Base-by-base conservation (phyloP, 2,797 vertebrate species). In the Sebastiscus albofasciatus region DNA sequence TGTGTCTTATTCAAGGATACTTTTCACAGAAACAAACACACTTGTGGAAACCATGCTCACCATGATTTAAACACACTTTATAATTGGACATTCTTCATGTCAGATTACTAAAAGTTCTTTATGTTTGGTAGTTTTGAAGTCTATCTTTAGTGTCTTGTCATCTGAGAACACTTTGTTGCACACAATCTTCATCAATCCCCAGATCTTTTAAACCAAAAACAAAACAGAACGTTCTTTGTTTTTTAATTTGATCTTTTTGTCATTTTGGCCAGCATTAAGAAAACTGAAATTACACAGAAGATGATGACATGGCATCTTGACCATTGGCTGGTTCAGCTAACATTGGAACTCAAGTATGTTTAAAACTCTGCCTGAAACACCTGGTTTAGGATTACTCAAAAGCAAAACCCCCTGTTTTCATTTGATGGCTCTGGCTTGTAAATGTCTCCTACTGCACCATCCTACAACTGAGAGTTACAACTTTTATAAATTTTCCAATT, bases 381-480 rank as follows among this genome's bases (percentile, higher is more conserved):
- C 62, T 74, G 74, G 55, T 78, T 74, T 36, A 36, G 29, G 65
- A 60, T 79, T 67, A 61, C n/a, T 76, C 16, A 56, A 60, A 54
- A 77, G 36, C 11, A 58, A 54, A 31, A 36, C 7, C 5, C 5
- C 6, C 2, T 24, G 1, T 26, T 77, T 84, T 82, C 5, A 82
- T 72, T 81, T 72, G 36, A 22, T 46, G 70, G 12, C 5, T 75
- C 14, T 39, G 34, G 62, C 67, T 79, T 69, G 59, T 81, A 79
- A 76, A 79, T 56, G 54, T 60, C 55, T 33, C 59, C 55, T 33
- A 56, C 42, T 39, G 26, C 56, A 67, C n/a, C 70, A 29, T 36
- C 16, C 46, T 9, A 34, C 20, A 22, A 52, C 14, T 73, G 10
- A 61, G 65, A 72, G 56, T 61, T 66, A 77, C 22, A 55, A 59